These are phyloP conservation scores for Entomyzon cyanotis DNA, from an alignment of 2,113 vertebrate genomes.

Conservation along the genomic window DNA sequence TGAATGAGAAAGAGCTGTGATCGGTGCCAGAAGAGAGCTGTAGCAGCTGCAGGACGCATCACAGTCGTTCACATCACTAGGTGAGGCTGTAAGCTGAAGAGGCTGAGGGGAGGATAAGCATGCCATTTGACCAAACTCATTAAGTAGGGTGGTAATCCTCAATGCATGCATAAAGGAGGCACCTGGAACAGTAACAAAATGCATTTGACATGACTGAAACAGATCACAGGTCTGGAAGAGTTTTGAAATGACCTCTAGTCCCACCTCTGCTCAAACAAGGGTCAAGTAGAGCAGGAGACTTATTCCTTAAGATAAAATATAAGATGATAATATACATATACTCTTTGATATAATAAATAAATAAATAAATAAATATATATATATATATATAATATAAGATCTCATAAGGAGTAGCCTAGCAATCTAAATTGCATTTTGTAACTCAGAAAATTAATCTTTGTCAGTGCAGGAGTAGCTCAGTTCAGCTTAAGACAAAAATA, in stretches of 20 bases:
- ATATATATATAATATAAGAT: neutral
- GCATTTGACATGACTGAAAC: neutral
- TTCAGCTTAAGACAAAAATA: neutral
- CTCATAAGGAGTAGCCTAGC: neutral
- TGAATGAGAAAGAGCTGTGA: neutral
- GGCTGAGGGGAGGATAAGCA: neutral
- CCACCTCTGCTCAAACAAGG: neutral
- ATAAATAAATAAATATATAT: too few species aligned
- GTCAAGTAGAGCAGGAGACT: neutral
- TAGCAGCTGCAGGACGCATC: neutral
- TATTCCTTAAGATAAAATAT: neutral
- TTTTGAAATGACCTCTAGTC: neutral
- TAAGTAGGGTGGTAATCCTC: neutral
- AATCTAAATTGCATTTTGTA: neutral
- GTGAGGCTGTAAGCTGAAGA: neutral
- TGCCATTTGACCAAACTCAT: neutral
- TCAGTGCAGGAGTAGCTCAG: neutral
- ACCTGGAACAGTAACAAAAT: neutral
- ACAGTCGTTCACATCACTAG: neutral
- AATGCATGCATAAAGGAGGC: neutral
- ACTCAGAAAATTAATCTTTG: neutral
- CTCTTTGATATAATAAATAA: too few species aligned
- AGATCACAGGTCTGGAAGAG: neutral
- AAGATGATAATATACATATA: too few species aligned
- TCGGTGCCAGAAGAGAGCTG: neutral